A percentile compares a stretch with the other conserved stretches of the same genome.
Evolutionary conservation across 2,797 vertebrate species (phyloP).

Genomic region (Coluber constrictor): DNA sequence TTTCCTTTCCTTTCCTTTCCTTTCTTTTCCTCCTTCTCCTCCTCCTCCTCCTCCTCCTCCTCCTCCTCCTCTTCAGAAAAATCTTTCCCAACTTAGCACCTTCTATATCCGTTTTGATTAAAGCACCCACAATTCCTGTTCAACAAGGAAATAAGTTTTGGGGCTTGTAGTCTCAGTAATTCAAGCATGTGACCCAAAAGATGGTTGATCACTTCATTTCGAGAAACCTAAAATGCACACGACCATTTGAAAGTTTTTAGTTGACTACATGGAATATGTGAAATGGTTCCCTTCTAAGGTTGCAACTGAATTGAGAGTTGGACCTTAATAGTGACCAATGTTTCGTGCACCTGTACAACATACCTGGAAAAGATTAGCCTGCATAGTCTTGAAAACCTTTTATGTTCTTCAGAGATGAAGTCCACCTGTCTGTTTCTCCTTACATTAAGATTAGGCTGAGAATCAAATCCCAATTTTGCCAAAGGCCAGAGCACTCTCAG

Average conservation of each 20-base stretch:
- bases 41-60: no score
- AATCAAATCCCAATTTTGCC: not conserved
- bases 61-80: not conserved
- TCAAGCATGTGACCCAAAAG: not conserved
- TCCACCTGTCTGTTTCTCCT: not conserved
- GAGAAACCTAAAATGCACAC: not conserved
- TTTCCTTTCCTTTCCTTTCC: no score
- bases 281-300: not conserved
- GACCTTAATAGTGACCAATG: not conserved
- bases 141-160: not conserved
- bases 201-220: not conserved
- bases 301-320: not conserved
- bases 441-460: not conserved
- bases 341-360: not conserved
- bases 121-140: not conserved
- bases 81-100: no score
- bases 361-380: not conserved
- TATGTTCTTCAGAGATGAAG: not conserved
- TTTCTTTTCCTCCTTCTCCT: no score
- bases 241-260: not conserved
- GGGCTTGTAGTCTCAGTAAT: not conserved
- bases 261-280: not conserved
- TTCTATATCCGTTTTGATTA: not conserved
- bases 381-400: not conserved
- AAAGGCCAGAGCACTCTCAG: no score